phyloP scores from a whole-genome alignment of 2,888 invertebrate genomes.

The Anthophora plumipes region DNA sequence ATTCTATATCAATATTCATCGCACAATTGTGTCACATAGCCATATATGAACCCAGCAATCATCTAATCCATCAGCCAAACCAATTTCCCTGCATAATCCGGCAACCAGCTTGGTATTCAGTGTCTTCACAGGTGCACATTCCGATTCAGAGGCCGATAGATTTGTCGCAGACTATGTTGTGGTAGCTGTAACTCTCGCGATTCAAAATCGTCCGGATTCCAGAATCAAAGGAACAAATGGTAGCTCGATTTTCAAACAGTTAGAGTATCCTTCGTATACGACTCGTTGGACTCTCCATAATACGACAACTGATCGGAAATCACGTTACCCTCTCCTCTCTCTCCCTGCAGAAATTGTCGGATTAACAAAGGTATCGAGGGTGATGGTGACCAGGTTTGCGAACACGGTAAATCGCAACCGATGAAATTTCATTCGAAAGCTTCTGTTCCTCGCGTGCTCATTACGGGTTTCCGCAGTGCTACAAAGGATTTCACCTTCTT shows the following conservation, averaged over 20 bases:
- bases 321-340: conserved; percentile 24
- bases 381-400: conserved; percentile 2
- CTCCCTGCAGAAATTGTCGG: conserved; percentile 23
- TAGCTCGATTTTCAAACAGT: conserved; percentile 26
- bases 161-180: neutral
- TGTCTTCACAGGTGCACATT: neutral
- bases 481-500: conserved; percentile 65
- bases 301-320: conserved; percentile 24
- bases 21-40: neutral
- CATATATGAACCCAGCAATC: no score
- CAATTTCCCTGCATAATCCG: neutral
- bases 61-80: neutral
- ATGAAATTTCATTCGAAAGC: conserved; percentile 61
- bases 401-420: conserved; percentile 43
- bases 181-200: neutral
- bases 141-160: neutral
- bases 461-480: conserved; percentile 47
- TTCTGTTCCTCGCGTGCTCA: conserved; percentile 25
- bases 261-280: neutral
- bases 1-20: no score
- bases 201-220: neutral
- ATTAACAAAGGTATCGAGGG: conserved; percentile 25
- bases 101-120: neutral
- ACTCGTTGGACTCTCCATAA: neutral
- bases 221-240: conserved; percentile 31